phyloP scores from a whole-genome alignment of 2,888 invertebrate species.

The Escarpia spicata region DNA sequence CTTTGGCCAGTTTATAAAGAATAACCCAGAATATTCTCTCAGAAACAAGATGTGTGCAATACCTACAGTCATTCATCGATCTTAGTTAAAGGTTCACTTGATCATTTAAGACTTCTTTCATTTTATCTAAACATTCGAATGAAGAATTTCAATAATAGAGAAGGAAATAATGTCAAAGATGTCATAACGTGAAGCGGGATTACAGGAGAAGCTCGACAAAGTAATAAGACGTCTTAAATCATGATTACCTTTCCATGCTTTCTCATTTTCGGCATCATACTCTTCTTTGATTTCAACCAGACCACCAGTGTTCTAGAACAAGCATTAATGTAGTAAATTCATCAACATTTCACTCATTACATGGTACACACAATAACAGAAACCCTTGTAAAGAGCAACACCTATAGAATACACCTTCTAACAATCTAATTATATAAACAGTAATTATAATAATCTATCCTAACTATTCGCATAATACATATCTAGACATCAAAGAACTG shows the following conservation, averaged over 20 bases:
- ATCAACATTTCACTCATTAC: background rate
- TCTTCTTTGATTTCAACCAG: slow-evolving; percentile 75
- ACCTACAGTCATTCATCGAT: background rate
- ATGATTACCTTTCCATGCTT: slow-evolving; percentile 72
- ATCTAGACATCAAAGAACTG: too few species aligned
- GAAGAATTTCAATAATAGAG: background rate
- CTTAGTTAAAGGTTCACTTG: background rate
- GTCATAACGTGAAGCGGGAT: background rate
- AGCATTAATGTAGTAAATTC: background rate
- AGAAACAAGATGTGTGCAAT: background rate
- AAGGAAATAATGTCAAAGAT: background rate
- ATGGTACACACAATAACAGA: background rate
- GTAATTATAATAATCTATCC: background rate
- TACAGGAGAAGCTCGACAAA: background rate
- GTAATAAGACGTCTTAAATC: background rate
- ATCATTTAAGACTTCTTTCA: background rate
- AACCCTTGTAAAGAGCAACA: background rate
- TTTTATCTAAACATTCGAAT: background rate
- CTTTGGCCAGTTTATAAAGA: too few species aligned
- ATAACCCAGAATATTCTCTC: background rate
- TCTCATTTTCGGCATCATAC: slow-evolving; percentile 77
- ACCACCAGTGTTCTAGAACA: slow-evolving; percentile 58
- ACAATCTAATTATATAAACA: background rate
- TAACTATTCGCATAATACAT: background rate
- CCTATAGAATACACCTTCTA: background rate